Conservation (phyloP, 2,888 invertebrate species). For the Aporophyla lueneburgensis region DNA sequence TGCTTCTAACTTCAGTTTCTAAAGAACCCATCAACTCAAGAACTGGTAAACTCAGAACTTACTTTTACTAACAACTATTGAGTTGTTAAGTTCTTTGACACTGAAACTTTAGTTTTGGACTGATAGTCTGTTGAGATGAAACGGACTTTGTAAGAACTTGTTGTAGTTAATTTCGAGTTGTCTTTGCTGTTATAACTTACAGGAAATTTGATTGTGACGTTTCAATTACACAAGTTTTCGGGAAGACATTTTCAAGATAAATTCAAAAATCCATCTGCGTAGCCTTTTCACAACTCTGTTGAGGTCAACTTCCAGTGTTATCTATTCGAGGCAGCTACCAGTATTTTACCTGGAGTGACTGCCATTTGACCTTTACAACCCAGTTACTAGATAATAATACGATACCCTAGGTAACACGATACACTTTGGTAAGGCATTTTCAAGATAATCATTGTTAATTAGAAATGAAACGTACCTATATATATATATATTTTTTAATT, state of each 20-base stretch:
- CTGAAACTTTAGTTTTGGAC: slow-evolving; percentile 15
- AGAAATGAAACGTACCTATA: background rate
- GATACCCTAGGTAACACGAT: too few relatives aligned
- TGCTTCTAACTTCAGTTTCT: slow-evolving; percentile 9
- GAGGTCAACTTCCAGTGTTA: too few relatives aligned
- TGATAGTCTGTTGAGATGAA: slow-evolving; percentile 15
- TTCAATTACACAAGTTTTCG: background rate
- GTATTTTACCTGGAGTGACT: too few relatives aligned
- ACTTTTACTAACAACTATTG: slow-evolving; percentile 16
- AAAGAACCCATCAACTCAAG: slow-evolving; percentile 11
- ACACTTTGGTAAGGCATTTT: background rate
- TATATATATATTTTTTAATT: too few relatives aligned
- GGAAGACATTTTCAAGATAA: background rate
- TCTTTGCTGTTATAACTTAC: background rate
- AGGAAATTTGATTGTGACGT: background rate
- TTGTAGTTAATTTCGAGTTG: slow-evolving; percentile 10
- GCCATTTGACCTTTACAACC: too few relatives aligned
- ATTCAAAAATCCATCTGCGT: too few relatives aligned
- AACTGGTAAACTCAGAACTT: slow-evolving; percentile 19
- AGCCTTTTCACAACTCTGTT: too few relatives aligned
- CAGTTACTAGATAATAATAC: too few relatives aligned
- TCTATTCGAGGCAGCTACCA: too few relatives aligned
- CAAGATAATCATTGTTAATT: background rate
- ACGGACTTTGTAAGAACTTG: slow-evolving; percentile 11
- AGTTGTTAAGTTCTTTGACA: slow-evolving; percentile 15